A percentile compares a stretch with the other conserved stretches of the same genome.
Evolutionary conservation across 2,797 vertebrate species (phyloP).

Genomic region (Rhinella marina): DNA sequence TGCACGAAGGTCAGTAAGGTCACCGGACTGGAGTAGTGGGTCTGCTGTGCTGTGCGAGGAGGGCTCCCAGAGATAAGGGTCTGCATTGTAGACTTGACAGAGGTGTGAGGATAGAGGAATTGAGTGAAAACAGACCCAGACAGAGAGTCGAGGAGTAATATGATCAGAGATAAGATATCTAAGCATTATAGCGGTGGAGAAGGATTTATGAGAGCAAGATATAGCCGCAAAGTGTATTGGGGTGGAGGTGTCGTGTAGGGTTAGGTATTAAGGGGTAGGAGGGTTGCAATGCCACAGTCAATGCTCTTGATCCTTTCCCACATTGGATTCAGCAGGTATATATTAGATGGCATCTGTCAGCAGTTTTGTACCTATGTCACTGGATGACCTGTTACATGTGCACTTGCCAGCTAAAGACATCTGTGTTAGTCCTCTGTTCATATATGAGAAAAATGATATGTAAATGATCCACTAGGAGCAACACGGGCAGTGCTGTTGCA

Average conservation of each 20-base stretch:
- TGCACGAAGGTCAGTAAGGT: background rate
- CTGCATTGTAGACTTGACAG: background rate
- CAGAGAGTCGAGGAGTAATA: background rate
- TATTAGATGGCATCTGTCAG: background rate
- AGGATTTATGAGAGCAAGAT: background rate
- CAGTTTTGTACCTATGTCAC: too few species aligned
- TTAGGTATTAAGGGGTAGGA: background rate
- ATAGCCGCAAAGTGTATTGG: too few species aligned
- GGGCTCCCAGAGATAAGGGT: background rate
- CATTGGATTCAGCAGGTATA: background rate
- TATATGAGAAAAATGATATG: too few species aligned
- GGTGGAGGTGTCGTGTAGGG: too few species aligned
- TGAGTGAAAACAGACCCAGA: slow-evolving; percentile 19
- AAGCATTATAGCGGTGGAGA: background rate
- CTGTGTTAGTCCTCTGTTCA: too few species aligned
- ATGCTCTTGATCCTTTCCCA: background rate
- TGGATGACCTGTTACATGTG: too few species aligned
- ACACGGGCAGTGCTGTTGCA: too few species aligned
- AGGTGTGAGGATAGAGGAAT: background rate
- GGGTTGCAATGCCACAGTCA: background rate
- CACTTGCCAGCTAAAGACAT: too few species aligned
- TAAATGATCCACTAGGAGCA: too few species aligned
- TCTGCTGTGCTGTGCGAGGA: background rate
- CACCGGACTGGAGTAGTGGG: background rate
- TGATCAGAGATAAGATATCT: slow-evolving; percentile 30